Evolutionary conservation across 2,797 vertebrate genomes (phyloP).

Genomic region (Gallirallus australis): DNA sequence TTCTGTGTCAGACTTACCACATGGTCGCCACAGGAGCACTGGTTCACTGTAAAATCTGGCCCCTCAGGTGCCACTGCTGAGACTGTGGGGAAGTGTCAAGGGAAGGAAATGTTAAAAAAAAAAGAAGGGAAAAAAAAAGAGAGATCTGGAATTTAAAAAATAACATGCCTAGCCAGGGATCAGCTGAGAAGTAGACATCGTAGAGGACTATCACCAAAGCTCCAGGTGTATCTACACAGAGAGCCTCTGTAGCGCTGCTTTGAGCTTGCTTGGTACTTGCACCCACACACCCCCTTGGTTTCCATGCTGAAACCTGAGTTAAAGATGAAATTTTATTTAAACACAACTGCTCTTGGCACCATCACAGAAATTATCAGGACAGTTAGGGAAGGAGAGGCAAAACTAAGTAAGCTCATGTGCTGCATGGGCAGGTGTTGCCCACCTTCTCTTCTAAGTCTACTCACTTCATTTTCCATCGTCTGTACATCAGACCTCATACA

Average conservation of each 20-base stretch:
- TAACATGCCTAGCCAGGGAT: background rate
- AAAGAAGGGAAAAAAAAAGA: background rate
- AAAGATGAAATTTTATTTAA: background rate
- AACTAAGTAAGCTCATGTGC: background rate
- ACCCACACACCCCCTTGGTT: background rate
- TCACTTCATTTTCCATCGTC: background rate
- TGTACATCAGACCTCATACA: background rate
- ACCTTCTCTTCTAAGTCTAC: background rate
- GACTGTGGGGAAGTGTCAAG: background rate
- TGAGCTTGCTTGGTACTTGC: background rate
- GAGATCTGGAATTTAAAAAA: background rate
- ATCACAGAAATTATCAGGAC: background rate
- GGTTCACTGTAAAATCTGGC: background rate
- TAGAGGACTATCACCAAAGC: background rate
- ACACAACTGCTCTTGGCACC: background rate
- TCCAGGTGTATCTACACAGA: background rate
- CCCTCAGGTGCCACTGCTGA: background rate
- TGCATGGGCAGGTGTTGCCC: background rate
- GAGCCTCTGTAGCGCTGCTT: background rate
- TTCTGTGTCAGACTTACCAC: background rate
- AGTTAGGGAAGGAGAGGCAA: background rate
- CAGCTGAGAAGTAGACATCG: background rate
- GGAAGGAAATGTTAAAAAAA: background rate
- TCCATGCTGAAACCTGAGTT: background rate
- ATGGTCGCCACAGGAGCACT: accelerated